Percentiles rank a stretch among this genome's conserved stretches.
phyloP scores from a whole-genome alignment of 30 jellyfish, hydroid and myxozoan species.

The Pseudorhiza aurosa region DNA sequence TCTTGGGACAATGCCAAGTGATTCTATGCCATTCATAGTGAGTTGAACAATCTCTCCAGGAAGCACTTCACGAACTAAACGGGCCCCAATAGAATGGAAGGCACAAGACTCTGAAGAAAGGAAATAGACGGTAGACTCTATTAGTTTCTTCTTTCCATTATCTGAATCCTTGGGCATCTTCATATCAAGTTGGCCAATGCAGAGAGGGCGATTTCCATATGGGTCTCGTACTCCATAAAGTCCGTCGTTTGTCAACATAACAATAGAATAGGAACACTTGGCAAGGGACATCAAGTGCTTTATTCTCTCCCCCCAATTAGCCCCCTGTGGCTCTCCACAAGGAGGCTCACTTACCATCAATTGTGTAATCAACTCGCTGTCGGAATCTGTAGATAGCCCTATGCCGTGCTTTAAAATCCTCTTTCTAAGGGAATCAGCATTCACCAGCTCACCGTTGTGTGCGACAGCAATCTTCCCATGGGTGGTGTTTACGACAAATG shows the following conservation, averaged over 20 bases:
- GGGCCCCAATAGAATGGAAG: constrained; percentile 86
- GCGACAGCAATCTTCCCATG: constrained; percentile 95
- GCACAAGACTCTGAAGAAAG: constrained; percentile 96
- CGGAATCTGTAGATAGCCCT: constrained; percentile 86
- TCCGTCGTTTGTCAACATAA: constrained; percentile 78
- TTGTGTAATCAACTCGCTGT: constrained; percentile 90
- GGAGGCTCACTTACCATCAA: constrained; percentile 96
- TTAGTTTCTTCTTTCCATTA: constrained; percentile 38
- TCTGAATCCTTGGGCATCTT: constrained; percentile 19
- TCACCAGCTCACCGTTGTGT: constrained; percentile 91
- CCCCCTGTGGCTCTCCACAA: constrained; percentile 91
- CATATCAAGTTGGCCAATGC: constrained; percentile 70
- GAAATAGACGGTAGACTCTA: constrained; percentile 26
- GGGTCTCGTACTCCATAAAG: constrained; percentile 93
- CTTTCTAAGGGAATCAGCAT: constrained; percentile 72
- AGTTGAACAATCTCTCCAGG: constrained; percentile 94
- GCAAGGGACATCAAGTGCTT: constrained; percentile 77
- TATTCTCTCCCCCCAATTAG: constrained; percentile 85
- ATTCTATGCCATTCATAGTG: constrained; percentile 62
- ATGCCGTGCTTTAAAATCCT: constrained; percentile 82
- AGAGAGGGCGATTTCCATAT: constrained; percentile 90
- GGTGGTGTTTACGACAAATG: constrained; percentile 87
- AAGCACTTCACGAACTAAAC: constrained; percentile 69
- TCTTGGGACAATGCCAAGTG: constrained; percentile 61
- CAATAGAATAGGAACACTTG: constrained; percentile 79